Conservation (phyloP, 2,113 vertebrate genomes). For the Lipotes vexillifer region DNA sequence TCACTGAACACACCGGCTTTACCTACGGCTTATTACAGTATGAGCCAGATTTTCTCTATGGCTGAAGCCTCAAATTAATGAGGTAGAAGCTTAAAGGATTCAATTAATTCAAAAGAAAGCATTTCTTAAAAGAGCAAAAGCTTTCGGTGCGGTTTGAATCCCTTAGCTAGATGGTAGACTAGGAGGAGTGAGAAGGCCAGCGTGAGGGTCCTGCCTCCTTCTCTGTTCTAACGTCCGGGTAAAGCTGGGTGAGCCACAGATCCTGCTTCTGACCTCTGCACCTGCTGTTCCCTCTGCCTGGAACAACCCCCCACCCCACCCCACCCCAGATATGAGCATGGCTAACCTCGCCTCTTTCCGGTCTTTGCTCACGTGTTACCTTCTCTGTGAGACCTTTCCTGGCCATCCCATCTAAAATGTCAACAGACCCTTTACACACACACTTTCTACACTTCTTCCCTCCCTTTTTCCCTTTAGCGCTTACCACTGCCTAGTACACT, state of each 20-base stretch:
- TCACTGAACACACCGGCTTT: not conserved
- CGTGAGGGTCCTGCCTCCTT: not conserved
- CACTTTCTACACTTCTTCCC: not conserved
- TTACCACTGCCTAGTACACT: not conserved
- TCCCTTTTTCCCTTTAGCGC: not conserved
- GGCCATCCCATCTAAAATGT: not conserved
- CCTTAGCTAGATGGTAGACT: not conserved
- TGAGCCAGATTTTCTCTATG: not conserved
- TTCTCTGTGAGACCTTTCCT: not conserved
- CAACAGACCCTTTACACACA: not conserved
- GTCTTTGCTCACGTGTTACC: not conserved
- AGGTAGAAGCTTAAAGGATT: not conserved
- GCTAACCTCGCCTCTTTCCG: not conserved
- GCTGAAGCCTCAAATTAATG: not conserved
- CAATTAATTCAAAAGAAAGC: not conserved
- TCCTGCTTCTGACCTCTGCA: not conserved
- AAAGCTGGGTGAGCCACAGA: fast-evolving
- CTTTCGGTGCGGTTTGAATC: not conserved
- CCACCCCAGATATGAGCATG: not conserved
- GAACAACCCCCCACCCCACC: not conserved
- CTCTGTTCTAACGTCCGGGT: not conserved
- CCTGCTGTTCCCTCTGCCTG: not conserved
- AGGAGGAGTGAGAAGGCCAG: not conserved
- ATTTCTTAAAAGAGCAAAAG: not conserved
- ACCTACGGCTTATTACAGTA: not conserved